phyloP scores from a whole-genome alignment of 2,797 vertebrate species.

The Atherinosoma microstoma region DNA sequence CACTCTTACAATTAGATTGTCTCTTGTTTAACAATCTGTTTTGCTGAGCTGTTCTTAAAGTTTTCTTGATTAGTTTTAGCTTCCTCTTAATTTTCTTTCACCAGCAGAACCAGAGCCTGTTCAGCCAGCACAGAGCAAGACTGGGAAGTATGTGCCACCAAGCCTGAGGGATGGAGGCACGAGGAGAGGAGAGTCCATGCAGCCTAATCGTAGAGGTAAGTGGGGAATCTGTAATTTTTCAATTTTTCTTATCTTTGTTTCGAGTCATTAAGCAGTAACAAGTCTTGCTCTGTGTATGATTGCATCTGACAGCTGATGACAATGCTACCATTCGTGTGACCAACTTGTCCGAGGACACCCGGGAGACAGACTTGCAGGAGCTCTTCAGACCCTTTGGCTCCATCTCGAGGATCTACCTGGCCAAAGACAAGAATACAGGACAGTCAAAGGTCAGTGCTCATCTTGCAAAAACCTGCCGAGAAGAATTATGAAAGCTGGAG shows the following conservation, averaged over 20 bases:
- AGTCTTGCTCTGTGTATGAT: background rate
- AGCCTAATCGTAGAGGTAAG: constrained; percentile 93
- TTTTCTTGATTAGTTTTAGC: background rate
- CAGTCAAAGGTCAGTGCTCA: constrained; percentile 91
- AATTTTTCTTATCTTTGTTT: too few species aligned
- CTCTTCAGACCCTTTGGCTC: constrained; percentile 97
- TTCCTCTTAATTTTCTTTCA: background rate
- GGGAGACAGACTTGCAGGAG: constrained; percentile 97
- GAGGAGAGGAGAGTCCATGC: constrained; percentile 95
- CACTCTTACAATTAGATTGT: background rate
- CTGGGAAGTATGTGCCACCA: constrained; percentile 94
- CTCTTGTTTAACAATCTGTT: background rate
- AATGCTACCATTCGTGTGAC: constrained; percentile 98
- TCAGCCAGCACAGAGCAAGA: constrained; percentile 91
- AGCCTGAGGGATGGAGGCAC: constrained; percentile 92
- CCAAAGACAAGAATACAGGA: constrained; percentile 97
- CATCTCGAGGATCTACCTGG: constrained; percentile 97
- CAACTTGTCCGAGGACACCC: constrained; percentile 96
- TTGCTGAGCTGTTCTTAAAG: background rate
- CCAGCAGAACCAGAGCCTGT: constrained; percentile 89
- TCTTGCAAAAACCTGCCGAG: background rate
- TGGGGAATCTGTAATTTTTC: background rate
- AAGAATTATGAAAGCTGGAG: background rate
- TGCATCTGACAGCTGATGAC: constrained; percentile 87
- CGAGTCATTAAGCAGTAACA: background rate